Base-by-base conservation (phyloP, 92 coral and sea anemone genomes). In the Heliopora coerulea region DNA sequence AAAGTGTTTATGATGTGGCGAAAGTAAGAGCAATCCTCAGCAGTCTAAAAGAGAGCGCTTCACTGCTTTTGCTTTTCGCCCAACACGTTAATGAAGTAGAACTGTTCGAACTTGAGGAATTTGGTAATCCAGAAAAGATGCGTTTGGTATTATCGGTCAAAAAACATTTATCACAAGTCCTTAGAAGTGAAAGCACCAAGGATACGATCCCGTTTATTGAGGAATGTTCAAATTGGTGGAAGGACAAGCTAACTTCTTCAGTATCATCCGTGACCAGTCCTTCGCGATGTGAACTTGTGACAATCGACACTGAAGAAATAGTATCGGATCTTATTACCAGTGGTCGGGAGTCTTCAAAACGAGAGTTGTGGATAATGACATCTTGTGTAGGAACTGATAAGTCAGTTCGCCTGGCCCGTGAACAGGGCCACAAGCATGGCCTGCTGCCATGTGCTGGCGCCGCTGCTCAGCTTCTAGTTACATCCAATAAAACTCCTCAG, bases 401-500 rank as follows among this genome's bases (percentile, higher is more conserved):
- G 20, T 87, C 91, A 20, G 65, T 54, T 34, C 65, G 81, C 20
- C 56, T 87, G 33, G 91, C 91, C 48, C 75, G 80, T 64, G 39
- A 66, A 37, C 84, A 87, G 62, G 91, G 91, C 6, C 75, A 58
- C 37, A 48, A 41, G 9, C 91, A 80, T 49, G 89, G 91, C 14
- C 62, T 87, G n/a, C 56, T 87, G 21, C 78, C 88, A 6, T 85
- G 86, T 49, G 86, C 86, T 15, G 90, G 91, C 40, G 79, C 84
- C 42, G 86, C 86, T 7, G 86, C 70, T 5, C 62, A 72, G 52
- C 62, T 83, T 7, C 42, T 52, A 10, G 20, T 11, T 44, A 10
- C 61, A 42, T 0, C 35, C 23, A 3, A 24, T n/a, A 61, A 31
- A 10, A 9, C 12, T 31, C 54, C 29, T 15, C 19, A 18, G 28